These are phyloP conservation scores for Musca domestica DNA, from an alignment of 1,140 invertebrate genomes.

Conservation along the genomic window DNA sequence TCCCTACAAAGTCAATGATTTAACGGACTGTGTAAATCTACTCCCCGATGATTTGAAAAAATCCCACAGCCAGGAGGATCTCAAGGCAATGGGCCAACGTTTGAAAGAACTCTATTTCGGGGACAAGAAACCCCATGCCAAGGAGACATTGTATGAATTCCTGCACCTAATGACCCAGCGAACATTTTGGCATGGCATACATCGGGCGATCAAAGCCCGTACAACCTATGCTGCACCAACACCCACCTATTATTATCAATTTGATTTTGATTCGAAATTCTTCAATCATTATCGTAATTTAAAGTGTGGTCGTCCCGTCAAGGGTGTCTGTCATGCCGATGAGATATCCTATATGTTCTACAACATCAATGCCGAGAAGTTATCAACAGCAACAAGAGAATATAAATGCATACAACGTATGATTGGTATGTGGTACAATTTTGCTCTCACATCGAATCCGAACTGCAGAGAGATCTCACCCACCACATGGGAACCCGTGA, in stretches of 20 bases:
- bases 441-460: constrained; percentile 49
- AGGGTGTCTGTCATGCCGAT: constrained; percentile 60
- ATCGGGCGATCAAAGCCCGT: constrained; percentile 43
- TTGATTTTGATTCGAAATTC: constrained; percentile 48
- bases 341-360: constrained; percentile 65
- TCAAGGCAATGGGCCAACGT: constrained; percentile 26
- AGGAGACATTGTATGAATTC: constrained; percentile 32
- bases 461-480: constrained; percentile 35
- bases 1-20: constrained; percentile 29
- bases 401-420: constrained; percentile 49
- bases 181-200: constrained; percentile 51
- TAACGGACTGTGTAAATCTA: constrained; percentile 35
- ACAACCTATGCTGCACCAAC: constrained; percentile 33
- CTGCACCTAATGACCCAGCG: constrained; percentile 46
- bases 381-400: constrained; percentile 33
- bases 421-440: constrained; percentile 52
- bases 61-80: not conserved
- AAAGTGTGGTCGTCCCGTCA: constrained; percentile 34
- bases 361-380: constrained; percentile 30
- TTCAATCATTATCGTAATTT: constrained; percentile 48
- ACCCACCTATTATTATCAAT: constrained; percentile 53
- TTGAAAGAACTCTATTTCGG: constrained; percentile 39
- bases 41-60: constrained; percentile 34
- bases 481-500: constrained; percentile 33
- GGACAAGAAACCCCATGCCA: constrained; percentile 31